Percentiles rank a stretch among this genome's conserved stretches.
These are phyloP conservation scores for Alexandromys fortis DNA, from an alignment of 2,113 vertebrate species.

Conservation along the genomic window DNA sequence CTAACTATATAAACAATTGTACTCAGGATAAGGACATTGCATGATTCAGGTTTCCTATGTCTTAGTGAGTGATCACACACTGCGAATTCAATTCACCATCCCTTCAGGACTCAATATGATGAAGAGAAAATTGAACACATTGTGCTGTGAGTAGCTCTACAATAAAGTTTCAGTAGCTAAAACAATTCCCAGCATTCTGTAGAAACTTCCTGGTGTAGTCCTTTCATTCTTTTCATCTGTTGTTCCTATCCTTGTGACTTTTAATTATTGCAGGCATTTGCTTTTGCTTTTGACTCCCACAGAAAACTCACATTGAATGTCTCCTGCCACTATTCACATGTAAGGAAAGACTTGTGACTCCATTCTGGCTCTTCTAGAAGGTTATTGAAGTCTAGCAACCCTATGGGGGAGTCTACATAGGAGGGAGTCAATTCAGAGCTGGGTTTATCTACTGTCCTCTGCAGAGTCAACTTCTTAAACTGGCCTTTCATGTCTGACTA, in stretches of 20 bases:
- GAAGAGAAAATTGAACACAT: neutral
- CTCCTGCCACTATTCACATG: neutral
- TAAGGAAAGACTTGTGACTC: neutral
- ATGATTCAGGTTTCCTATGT: slow-evolving; percentile 1
- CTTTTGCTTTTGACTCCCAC: slow-evolving; percentile 5
- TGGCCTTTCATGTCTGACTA: slow-evolving; percentile 40
- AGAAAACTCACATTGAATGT: neutral
- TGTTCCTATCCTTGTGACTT: neutral
- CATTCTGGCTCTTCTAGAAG: neutral
- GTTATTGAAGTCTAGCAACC: neutral
- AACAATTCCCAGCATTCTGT: neutral
- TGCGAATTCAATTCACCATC: neutral
- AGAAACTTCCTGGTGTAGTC: neutral
- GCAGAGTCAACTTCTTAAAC: neutral
- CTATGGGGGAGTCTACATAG: neutral
- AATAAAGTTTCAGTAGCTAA: slow-evolving; percentile 30
- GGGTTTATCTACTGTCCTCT: neutral
- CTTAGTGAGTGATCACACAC: neutral
- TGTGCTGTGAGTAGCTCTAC: neutral
- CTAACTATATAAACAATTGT: slow-evolving; percentile 36
- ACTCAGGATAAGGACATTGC: neutral
- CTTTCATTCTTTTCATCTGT: slow-evolving; percentile 20
- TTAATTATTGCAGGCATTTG: slow-evolving; percentile 22
- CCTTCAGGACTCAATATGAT: slow-evolving; percentile 21
- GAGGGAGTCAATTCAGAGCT: neutral